Conservation (phyloP, 2,113 vertebrate species). For the Nycticebus coucang region DNA sequence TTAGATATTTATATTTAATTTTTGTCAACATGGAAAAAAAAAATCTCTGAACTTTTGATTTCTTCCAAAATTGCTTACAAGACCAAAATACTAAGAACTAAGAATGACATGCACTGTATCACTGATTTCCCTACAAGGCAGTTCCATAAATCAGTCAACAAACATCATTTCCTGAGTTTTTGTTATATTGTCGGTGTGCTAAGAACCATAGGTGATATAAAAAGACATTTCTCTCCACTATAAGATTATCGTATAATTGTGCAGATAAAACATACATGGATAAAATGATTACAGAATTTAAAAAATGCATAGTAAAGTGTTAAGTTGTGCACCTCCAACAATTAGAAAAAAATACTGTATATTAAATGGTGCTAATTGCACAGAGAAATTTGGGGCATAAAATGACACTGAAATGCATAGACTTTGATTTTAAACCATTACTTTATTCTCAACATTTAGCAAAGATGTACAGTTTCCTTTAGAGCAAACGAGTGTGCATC, state of each 20-base stretch:
- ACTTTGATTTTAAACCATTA: neutral
- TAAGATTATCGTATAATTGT: neutral
- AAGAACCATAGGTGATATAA: neutral
- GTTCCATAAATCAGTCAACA: neutral
- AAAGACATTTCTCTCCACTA: slow-evolving; percentile 29
- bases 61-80: slow-evolving; percentile 47
- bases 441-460: neutral
- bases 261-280: neutral
- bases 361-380: neutral
- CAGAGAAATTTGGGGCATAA: neutral
- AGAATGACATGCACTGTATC: neutral
- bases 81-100: neutral
- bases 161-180: neutral
- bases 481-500: neutral
- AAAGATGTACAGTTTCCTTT: neutral
- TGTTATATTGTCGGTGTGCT: neutral
- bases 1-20: slow-evolving; percentile 50
- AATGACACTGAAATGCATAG: neutral
- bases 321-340: neutral
- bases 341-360: neutral
- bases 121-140: neutral
- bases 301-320: neutral
- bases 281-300: slow-evolving; percentile 23
- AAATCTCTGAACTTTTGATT: slow-evolving; percentile 44
- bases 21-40: slow-evolving; percentile 49